Base-by-base conservation (phyloP, 2,797 vertebrate species). In the Peromyscus eremicus region DNA sequence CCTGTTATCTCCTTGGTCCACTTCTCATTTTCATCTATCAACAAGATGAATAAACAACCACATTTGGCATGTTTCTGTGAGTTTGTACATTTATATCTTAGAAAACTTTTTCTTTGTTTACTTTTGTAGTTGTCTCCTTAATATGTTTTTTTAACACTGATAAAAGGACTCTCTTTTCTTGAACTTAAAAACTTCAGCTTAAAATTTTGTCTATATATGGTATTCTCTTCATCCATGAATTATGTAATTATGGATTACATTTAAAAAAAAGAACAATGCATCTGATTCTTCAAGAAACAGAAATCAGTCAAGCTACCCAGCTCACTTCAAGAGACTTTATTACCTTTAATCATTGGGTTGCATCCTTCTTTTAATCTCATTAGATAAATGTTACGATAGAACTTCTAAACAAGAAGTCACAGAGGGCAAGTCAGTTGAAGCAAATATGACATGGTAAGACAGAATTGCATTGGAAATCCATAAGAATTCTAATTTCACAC, bases 401-500 rank as follows among this genome's bases (percentile, higher is more conserved):
- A n/a, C 29, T 92, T 95, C 57, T 60, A 80, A 95, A 75, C 11
- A 91, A 76, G 62, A 96, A 80, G 27, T 95, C 32, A 62, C 43
- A 84, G 19, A 71, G 83, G 62, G n/a, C 29, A 95, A 55, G 40
- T 70, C 11, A 79, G 55, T 94, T 94, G 34, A 97, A 95, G 85
- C 73, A 97, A 97, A 94, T 92, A 40, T 66, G 60, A 66, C 90
- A 92, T 89, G 94, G 23, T 71, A 57, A 83, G 23, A 77, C 12
- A 94, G 55, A 97, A 85, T 94, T 79, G 64, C 2, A 0, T 55
- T 89, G 73, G 81, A 75, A 94, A 96, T 92, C 80, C 92, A 21
- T 94, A 64, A 94, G 92, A 94, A 97, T 97, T 96, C 29, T 92
- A 29, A 96, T 97, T 97, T 97, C 34, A 70, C 89, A 89, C 60